Base-by-base conservation (phyloP, 2,888 invertebrate species). In the Dasypogon diadema region DNA sequence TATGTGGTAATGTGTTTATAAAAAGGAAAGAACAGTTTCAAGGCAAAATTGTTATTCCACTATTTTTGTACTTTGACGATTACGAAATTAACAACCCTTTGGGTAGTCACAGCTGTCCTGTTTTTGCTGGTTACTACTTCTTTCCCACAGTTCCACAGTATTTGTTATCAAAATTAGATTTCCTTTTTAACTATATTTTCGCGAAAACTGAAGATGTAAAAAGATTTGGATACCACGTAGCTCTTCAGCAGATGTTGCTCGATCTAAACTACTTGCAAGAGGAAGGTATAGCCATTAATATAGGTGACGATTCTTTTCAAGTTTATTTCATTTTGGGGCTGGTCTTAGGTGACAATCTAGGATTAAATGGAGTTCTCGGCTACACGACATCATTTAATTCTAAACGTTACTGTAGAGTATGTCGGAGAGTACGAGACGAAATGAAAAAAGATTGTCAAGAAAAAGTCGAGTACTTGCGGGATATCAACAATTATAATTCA, bases 371-470 rank as follows among this genome's bases (percentile, higher is more conserved):
- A 65, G 22, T 78, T 75, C 51, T 77, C n/a, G 76, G 74, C 21
- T 79, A 77, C 42, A 68, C 34, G 24, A 78, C 77, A 76, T 79
- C 78, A 22, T 81, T 82, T 78, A 77, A 78, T 34, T 75, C 77
- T 22, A 79, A 80, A 22, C 76, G 68, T 75, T 81, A 75, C 74
- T 82, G 82, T 75, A 76, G 83, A 65, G 79, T 81, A 65, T 82
- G 81, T 79, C 78, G 74, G 79, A 72, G 72, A 22, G 56, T 56
- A 46, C 77, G 77, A 55, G 54, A 76, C 48, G 79, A 79, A 63
- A 78, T 77, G n/a, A 56, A 77, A 55, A 75, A 12, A 34, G 63
- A 78, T 70, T 58, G 22, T 37, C 18, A n/a, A 14, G 78, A 80
- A 80, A 74, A 79, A 48, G 14, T 26, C 75, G 2, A 18, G 22